Base-by-base conservation (phyloP, 35 echinoderm and acorn worm species). In the Stichopus chloronotus region DNA sequence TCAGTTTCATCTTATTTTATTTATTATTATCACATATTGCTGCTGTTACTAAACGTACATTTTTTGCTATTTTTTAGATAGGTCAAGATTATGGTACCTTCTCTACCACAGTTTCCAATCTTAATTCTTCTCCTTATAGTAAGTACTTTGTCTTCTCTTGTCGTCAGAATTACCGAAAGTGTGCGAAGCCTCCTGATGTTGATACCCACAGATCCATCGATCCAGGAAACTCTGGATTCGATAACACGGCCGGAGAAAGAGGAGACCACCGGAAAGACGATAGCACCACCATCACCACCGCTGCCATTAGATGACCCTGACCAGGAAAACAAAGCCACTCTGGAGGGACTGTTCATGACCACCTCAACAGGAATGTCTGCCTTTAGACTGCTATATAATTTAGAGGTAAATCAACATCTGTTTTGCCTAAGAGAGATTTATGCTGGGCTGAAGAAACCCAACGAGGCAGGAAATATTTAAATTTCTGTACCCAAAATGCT, bases 311-410 rank as follows among this genome's bases (percentile, higher is more conserved):
- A 88, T 60, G 57, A 25, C 22, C 16, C 23, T 7, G 54, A 69
- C 22, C 76, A 91, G 59, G 95, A 95, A n/a, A 84, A 93, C 71
- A 96, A 90, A 63, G 91, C 93, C 20, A 92, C 92, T 8, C 77
- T 99, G 5, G 95, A 96, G 56, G 91, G 93, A 52, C 81, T 98
- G 13, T 98, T 98, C 56, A 78, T 87, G 22, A 93, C 90, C 72
- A 94, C 78, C 58, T 56, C 61, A 5, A 83, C 94, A 8, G 92
- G 93, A 88, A 98, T 98, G 97, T 98, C 97, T 21, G 92, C 97
- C 14, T 98, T 98, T 88, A 92, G 97, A 65, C 90, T 98, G 4
- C 93, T 98, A 0, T 98, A 98, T 56, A 98, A 98, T 60, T 88
- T 98, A 20, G 97, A 98, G 93, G 97, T 94, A 79, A 52, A 12